Percentiles rank a stretch among this genome's conserved stretches.
These are phyloP conservation scores for Pararge aegeria DNA, from an alignment of 1,140 invertebrate genomes.

Conservation along the genomic window DNA sequence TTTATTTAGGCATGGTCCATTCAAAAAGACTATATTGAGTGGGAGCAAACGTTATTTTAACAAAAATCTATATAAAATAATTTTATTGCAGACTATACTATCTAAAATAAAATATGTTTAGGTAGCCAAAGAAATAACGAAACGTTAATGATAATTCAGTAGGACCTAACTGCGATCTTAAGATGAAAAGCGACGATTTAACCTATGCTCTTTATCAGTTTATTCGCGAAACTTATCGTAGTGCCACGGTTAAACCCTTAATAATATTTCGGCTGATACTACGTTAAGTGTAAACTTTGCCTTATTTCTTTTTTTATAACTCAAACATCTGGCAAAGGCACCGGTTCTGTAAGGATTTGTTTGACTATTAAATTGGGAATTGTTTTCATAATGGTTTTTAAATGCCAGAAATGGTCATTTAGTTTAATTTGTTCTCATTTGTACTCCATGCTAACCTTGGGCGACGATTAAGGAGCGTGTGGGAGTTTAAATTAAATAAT, in stretches of 20 bases:
- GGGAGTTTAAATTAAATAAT: conserved; percentile 33
- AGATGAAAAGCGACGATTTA: no score
- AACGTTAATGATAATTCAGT: no score
- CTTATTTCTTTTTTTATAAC: conserved; percentile 10
- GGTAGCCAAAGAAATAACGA: no score
- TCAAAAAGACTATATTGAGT: background rate
- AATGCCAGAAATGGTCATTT: conserved; percentile 38
- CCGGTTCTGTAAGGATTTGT: conserved; percentile 36
- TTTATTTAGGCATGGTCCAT: conserved; percentile 1
- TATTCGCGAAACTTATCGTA: no score
- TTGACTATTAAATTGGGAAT: conserved; percentile 47
- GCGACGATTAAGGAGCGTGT: conserved; percentile 20
- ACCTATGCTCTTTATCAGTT: no score
- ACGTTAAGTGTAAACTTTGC: background rate
- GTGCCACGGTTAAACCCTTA: no score
- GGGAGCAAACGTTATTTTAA: no score
- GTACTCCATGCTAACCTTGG: conserved; percentile 22
- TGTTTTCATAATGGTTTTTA: conserved; percentile 39
- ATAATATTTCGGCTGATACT: no score
- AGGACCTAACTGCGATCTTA: no score
- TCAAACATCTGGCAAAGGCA: conserved; percentile 35
- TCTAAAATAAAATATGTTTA: no score
- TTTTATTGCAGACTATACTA: no score
- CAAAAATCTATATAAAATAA: no score
- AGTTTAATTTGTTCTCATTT: conserved; percentile 26